Percentiles rank a stretch among this genome's conserved stretches.
Conservation (phyloP, 2,113 vertebrate genomes). For the Phaetusa simplex region DNA sequence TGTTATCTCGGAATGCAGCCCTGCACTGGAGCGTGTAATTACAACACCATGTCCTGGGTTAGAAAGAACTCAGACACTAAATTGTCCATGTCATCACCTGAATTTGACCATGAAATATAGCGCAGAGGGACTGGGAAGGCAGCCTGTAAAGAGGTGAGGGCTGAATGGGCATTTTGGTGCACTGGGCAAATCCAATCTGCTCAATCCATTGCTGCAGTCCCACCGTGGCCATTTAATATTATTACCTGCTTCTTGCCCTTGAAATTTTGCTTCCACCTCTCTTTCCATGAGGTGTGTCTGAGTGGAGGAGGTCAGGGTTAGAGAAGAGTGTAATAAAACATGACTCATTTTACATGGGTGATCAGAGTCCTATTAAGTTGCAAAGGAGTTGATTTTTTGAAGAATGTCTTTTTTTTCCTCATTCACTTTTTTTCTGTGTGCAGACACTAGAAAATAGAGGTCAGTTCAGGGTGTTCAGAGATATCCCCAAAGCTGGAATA, state of each 20-base stretch:
- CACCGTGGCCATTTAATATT: constrained; percentile 81
- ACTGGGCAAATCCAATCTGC: constrained; percentile 74
- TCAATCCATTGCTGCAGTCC: constrained; percentile 82
- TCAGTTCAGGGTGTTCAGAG: not conserved
- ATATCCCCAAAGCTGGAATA: constrained; percentile 29
- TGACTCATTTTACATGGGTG: constrained; percentile 63
- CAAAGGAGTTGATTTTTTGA: constrained; percentile 52
- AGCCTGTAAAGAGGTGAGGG: constrained; percentile 58
- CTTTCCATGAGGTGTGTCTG: constrained; percentile 60
- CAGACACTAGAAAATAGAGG: not conserved
- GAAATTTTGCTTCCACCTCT: constrained; percentile 77
- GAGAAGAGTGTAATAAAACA: constrained; percentile 56
- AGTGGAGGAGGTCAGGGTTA: constrained; percentile 60
- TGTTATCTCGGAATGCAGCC: constrained; percentile 76
- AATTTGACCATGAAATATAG: constrained; percentile 83
- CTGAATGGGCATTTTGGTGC: constrained; percentile 72
- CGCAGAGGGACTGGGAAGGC: constrained; percentile 77
- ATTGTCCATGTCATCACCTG: constrained; percentile 89
- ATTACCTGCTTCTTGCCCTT: constrained; percentile 81
- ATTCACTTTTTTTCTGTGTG: not conserved
- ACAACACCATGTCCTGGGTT: constrained; percentile 85
- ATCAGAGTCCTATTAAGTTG: constrained; percentile 59
- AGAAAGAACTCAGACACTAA: constrained; percentile 88
- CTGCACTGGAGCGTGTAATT: constrained; percentile 84
- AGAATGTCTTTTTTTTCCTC: not conserved